Base-by-base conservation (phyloP, 2,888 invertebrate genomes). In the Muschampia plurimacula region DNA sequence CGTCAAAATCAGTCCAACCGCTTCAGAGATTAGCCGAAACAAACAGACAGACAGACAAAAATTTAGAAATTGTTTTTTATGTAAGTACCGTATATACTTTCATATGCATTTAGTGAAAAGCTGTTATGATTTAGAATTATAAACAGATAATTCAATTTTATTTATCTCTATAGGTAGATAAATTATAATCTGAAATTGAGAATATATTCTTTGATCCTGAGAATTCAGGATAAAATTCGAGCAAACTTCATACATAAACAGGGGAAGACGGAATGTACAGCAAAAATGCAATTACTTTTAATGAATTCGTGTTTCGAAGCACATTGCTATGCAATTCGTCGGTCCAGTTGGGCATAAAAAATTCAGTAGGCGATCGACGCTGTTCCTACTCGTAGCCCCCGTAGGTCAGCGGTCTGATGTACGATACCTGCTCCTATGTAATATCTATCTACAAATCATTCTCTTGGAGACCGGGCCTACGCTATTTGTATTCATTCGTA, bases 361-460 rank as follows among this genome's bases (percentile, higher is more conserved):
- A 84, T 82, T 81, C 79, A 77, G 75, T 76, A 77, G 75, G 69
- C 77, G 78, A 78, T 77, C 74, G 74, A 68, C 76, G 75, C 67
- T 80, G 77, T 85, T 83, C 83, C 80, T 83, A 83, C 22, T 22
- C 22, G 1, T n/a, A n/a, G n/a, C n/a, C n/a, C n/a, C n/a, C n/a
- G n/a, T 22, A 22, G 84, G 84, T 85, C 82, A 82, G 75, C 78
- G 76, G 82, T 82, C 77, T 73, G 75, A 77, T 77, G 49, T 49
- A n/a, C 5, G 49, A 1, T 49, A 49, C 49, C 78, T 71, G 67
- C 75, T 75, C 74, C 71, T 76, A 78, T 63, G 67, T 75, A 71
- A 71, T 73, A 74, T 74, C 75, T 72, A 80, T n/a, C n/a, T 82
- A 84, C 83, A 84, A 84, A 85, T 85, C 85, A 82, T 83, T 84